Evolutionary conservation across 2,797 vertebrate species (phyloP), one percentile per base, ranked within the genome.

Genomic region (Chrysocyon brachyurus): DNA sequence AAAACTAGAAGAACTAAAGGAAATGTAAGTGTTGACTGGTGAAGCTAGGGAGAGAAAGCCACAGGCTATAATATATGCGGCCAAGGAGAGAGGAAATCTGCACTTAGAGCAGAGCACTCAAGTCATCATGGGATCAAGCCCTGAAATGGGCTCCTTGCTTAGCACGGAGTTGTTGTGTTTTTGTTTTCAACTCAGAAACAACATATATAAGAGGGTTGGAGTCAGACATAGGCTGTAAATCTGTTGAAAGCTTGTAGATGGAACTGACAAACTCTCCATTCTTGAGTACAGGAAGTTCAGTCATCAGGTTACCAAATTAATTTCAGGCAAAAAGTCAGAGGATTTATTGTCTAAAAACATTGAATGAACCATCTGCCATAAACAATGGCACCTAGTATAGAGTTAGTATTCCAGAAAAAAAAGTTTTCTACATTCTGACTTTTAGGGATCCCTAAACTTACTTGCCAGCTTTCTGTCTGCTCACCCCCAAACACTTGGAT

Each of bases 401-500:
- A 87, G 46, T 72, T 93, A 36, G n/a, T 91, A 21, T 21, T 72
- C 22, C 16, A 77, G n/a, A 61, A 61, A 87, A 46, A 61, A 79
- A 87, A 17, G 10, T 90, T 12, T 73, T 72, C 49, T 49, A n/a
- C 56, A 26, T 83, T 87, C 90, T 91, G 68, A 73, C 17, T 79
- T 96, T 81, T 89, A 81, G 72, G 59, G 28, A 49, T 19, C 52
- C 73, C 57, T 24, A 36, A 66, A 66, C 11, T 90, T 59, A 66
- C 86, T 10, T 87, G 70, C 63, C 70, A 91, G 19, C 21, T 72
- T 90, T 83, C 40, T 95, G 14, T 87, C 81, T 78, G 24, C 68
- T 91, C 16, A 79, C 49, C 72, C n/a, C 87, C 90, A 93, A 93
- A 70, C 49, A 84, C 12, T 46, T 90, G 24, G 11, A 73, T 85